Conservation (phyloP, 53 echinoderm and acorn worm genomes). For the Mesocentrotus franciscanus region DNA sequence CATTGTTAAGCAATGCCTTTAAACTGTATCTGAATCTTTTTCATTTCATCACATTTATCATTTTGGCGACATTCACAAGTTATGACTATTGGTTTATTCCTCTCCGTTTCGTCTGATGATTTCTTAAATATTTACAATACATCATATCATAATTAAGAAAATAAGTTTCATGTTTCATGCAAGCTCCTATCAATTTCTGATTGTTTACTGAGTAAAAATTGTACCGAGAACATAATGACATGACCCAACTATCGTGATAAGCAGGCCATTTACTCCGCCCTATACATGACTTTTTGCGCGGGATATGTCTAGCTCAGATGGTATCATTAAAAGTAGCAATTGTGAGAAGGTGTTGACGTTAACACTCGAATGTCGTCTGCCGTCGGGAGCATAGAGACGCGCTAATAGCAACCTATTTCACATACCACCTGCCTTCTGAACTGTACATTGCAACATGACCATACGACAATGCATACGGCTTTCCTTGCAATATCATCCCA, state of each 20-base stretch:
- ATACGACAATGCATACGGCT: neutral
- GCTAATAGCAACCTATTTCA: neutral
- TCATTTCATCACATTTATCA: too few relatives aligned
- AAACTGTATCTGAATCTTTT: too few relatives aligned
- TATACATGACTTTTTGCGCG: neutral
- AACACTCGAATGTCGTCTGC: constrained; percentile 37
- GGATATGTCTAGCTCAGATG: constrained; percentile 1
- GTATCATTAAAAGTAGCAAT: constrained; percentile 6
- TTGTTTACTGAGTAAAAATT: too few relatives aligned
- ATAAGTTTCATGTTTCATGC: too few relatives aligned
- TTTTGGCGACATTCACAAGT: too few relatives aligned
- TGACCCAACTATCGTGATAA: neutral
- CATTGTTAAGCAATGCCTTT: too few relatives aligned
- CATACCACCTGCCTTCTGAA: constrained; percentile 9
- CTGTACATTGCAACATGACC: neutral
- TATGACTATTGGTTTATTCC: too few relatives aligned
- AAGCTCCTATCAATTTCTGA: too few relatives aligned
- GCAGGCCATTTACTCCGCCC: neutral
- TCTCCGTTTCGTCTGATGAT: too few relatives aligned
- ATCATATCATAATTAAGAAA: too few relatives aligned
- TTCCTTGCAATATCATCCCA: too few relatives aligned
- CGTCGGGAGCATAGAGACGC: neutral
- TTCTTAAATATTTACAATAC: too few relatives aligned
- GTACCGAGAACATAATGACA: neutral
- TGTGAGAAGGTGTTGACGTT: constrained; percentile 7